phyloP scores from a whole-genome alignment of 1,140 invertebrate genomes.

The Contarinia nasturtii region DNA sequence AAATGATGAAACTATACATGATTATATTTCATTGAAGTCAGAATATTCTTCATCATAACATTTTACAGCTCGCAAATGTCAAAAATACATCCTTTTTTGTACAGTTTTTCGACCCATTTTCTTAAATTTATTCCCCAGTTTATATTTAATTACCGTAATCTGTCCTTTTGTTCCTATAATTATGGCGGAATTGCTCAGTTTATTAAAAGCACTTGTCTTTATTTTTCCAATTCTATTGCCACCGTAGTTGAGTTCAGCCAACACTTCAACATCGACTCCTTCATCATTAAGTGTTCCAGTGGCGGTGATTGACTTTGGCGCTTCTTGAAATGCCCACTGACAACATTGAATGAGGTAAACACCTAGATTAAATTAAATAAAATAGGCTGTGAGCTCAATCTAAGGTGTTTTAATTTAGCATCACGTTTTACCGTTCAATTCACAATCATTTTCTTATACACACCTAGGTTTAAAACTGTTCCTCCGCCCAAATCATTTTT shows the following conservation, averaged over 20 bases:
- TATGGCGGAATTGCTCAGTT: constrained; percentile 33
- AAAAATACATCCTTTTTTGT: no score
- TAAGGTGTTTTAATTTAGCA: no score
- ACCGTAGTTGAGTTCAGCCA: constrained; percentile 34
- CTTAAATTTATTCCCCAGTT: no score
- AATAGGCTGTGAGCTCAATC: no score
- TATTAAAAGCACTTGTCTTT: constrained; percentile 24
- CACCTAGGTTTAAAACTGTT: constrained; percentile 24
- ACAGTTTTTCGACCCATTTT: no score
- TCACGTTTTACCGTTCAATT: no score
- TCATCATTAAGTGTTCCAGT: constrained; percentile 38
- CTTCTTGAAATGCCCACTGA: constrained; percentile 37
- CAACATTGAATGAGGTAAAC: constrained; percentile 30
- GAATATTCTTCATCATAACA: no score
- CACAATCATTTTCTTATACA: no score
- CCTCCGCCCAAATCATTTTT: constrained; percentile 55
- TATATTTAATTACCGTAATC: constrained; percentile 24
- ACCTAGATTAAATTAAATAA: no score
- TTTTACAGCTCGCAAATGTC: background rate
- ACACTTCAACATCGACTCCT: constrained; percentile 40
- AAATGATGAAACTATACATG: no score
- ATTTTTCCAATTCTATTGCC: constrained; percentile 38
- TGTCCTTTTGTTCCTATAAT: constrained; percentile 40
- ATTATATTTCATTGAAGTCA: no score
- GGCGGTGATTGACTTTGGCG: constrained; percentile 33